phyloP scores from a whole-genome alignment of 2,888 invertebrate genomes.

The Ischnus inquisitorius region DNA sequence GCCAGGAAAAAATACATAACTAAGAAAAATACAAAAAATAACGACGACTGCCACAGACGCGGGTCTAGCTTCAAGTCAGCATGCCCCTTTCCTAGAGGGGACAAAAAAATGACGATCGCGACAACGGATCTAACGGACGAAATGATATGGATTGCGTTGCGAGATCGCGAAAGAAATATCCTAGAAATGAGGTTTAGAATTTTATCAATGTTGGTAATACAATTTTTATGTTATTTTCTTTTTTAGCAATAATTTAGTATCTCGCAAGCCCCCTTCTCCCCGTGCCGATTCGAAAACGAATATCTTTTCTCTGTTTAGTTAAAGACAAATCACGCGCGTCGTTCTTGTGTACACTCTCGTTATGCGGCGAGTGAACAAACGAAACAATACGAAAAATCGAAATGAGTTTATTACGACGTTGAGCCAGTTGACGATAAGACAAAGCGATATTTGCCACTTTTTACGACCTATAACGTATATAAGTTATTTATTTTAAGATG shows the following conservation, averaged over 20 bases:
- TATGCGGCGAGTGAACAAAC: background rate
- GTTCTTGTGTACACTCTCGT: background rate
- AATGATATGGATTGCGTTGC: conserved; percentile 33
- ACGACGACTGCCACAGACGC: conserved; percentile 64
- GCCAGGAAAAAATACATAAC: conserved; percentile 56
- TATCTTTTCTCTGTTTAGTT: conserved; percentile 20
- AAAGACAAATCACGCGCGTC: conserved; percentile 20
- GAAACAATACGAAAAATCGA: conserved; percentile 15
- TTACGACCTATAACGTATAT: conserved; percentile 65
- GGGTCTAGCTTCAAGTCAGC: conserved; percentile 57
- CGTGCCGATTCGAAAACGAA: conserved; percentile 53
- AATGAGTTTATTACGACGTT: conserved; percentile 48
- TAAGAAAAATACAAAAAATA: conserved; percentile 10
- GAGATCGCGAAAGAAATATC: conserved; percentile 44
- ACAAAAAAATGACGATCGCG: conserved; percentile 15
- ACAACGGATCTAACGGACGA: conserved; percentile 47
- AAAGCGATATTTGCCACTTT: conserved; percentile 43
- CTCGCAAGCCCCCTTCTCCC: background rate
- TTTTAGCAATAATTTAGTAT: conserved; percentile 43
- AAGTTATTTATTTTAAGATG: conserved; percentile 71
- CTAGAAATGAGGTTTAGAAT: conserved; percentile 76
- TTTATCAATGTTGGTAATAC: conserved; percentile 78
- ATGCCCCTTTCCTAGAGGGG: conserved; percentile 56
- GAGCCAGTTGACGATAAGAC: conserved; percentile 45
- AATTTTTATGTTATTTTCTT: conserved; percentile 66